A percentile compares a stretch with the other conserved stretches of the same genome.
These are phyloP conservation scores for Hydrozoanthus gracilis DNA, from an alignment of 92 coral and sea anemone genomes.

Conservation along the genomic window DNA sequence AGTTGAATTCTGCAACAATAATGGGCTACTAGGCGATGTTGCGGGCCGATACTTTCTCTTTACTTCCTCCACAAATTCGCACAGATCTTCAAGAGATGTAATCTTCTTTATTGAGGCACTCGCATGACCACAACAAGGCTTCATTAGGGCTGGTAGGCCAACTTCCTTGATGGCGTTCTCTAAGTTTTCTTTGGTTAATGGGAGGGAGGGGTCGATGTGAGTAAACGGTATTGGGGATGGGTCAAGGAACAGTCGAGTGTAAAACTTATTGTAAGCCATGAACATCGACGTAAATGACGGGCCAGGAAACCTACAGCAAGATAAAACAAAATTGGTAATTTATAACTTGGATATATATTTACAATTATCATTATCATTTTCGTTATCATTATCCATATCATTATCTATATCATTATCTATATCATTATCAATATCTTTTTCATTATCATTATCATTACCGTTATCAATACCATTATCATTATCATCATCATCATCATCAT, in stretches of 20 bases:
- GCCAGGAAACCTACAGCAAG: neutral
- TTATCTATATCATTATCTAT: too few relatives aligned
- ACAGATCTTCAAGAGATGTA: slow-evolving; percentile 6
- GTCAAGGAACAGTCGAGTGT: neutral
- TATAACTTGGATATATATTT: too few relatives aligned
- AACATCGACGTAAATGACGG: neutral
- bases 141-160: neutral
- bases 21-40: neutral
- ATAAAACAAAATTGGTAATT: neutral
- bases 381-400: too few relatives aligned
- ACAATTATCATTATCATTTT: too few relatives aligned
- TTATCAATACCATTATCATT: too few relatives aligned
- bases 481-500: too few relatives aligned
- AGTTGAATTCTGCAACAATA: neutral
- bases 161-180: slow-evolving; percentile 9
- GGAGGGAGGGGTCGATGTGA: neutral
- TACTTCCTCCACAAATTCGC: neutral
- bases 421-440: too few relatives aligned
- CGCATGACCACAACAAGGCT: neutral
- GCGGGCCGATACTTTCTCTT: neutral
- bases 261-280: neutral
- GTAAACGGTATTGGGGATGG: neutral
- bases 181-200: neutral
- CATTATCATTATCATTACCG: too few relatives aligned
- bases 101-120: neutral